These are phyloP conservation scores for Halcyon leucocephala DNA, from an alignment of 2,797 vertebrate species.

Conservation along the genomic window DNA sequence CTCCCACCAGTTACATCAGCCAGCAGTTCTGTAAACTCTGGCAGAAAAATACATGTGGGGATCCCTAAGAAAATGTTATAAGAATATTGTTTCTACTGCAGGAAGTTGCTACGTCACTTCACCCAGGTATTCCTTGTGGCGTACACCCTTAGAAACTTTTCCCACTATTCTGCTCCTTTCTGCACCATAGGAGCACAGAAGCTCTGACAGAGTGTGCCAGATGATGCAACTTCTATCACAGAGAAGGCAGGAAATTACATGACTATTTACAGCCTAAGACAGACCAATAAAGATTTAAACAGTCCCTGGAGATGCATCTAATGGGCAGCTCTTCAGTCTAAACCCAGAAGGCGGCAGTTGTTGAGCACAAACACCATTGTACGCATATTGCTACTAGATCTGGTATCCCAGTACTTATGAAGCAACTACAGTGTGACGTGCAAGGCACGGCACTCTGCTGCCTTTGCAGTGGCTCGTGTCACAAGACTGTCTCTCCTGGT, in stretches of 20 bases:
- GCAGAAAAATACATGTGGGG: not conserved
- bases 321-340: not conserved
- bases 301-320: not conserved
- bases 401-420: not conserved
- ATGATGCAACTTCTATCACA: not conserved
- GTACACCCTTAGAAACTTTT: not conserved
- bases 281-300: not conserved
- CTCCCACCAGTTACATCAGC: not conserved
- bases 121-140: rapidly evolving
- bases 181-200: not conserved
- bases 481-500: not conserved
- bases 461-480: not conserved
- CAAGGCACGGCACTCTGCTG: not conserved
- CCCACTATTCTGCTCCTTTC: not conserved
- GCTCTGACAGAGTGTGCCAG: not conserved
- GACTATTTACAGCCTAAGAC: not conserved
- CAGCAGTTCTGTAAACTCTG: not conserved
- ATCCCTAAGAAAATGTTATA: not conserved
- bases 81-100: not conserved
- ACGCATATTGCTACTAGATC: rapidly evolving
- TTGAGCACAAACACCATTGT: not conserved
- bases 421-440: not conserved
- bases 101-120: not conserved
- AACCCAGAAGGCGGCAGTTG: not conserved
- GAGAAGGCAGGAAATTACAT: not conserved